Conservation (phyloP, 2,113 vertebrate genomes). For the Phoxinus phoxinus region DNA sequence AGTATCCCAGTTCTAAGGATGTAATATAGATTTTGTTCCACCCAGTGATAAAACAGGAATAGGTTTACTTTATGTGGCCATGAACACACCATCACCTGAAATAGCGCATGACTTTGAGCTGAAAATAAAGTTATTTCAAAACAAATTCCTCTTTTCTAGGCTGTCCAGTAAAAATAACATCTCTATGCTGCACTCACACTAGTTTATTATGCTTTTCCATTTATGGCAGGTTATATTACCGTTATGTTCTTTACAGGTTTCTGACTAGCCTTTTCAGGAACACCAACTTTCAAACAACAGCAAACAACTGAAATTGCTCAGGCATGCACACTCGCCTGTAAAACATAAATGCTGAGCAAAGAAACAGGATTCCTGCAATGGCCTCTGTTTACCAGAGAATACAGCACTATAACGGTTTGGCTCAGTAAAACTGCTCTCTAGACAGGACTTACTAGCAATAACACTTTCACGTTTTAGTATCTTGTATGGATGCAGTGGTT, state of each 20-base stretch:
- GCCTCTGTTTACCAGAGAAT: slow-evolving; percentile 12
- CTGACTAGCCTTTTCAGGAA: slow-evolving; percentile 23
- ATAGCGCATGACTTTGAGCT: background rate
- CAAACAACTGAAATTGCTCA: slow-evolving; percentile 41
- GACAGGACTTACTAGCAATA: background rate
- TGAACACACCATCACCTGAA: slow-evolving; percentile 16
- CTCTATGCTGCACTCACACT: background rate
- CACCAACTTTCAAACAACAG: slow-evolving; percentile 29
- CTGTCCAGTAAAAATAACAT: background rate
- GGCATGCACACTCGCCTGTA: slow-evolving; percentile 20
- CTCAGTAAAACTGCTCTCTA: slow-evolving; percentile 9
- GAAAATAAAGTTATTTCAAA: background rate
- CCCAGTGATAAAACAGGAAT: background rate
- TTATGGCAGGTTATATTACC: slow-evolving; percentile 39
- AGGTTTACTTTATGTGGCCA: slow-evolving; percentile 36
- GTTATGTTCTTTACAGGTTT: slow-evolving; percentile 1
- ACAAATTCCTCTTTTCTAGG: slow-evolving; percentile 18
- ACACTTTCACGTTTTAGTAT: background rate
- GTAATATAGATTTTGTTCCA: background rate
- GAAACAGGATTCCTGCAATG: slow-evolving; percentile 1
- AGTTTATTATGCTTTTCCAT: slow-evolving; percentile 24
- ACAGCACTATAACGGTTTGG: background rate
- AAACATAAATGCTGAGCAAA: slow-evolving; percentile 41
- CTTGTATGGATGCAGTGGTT: background rate
- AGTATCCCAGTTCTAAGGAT: background rate